A percentile compares a stretch with the other conserved stretches of the same genome.
Evolutionary conservation across 2,888 invertebrate genomes (phyloP).

Genomic region (Pammene aurita): DNA sequence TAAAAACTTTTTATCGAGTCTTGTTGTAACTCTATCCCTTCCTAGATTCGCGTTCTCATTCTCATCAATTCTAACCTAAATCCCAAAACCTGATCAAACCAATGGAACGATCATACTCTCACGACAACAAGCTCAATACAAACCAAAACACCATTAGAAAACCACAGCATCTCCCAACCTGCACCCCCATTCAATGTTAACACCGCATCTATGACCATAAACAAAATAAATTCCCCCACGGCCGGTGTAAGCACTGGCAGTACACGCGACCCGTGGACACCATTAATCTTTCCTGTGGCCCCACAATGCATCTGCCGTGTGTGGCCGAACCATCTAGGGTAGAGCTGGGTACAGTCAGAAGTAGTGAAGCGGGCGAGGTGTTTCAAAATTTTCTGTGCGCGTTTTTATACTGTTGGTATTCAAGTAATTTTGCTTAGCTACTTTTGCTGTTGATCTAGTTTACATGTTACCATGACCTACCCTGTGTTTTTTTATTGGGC

Average conservation of each 20-base stretch:
- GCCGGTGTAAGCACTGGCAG: slow-evolving; percentile 55
- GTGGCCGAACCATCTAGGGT: slow-evolving; percentile 52
- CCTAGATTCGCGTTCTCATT: too few relatives aligned
- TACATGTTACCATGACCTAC: too few relatives aligned
- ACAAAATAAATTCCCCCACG: slow-evolving; percentile 64
- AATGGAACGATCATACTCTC: too few relatives aligned
- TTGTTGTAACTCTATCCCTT: too few relatives aligned
- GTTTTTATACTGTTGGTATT: too few relatives aligned
- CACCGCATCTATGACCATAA: slow-evolving; percentile 56
- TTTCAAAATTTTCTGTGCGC: too few relatives aligned
- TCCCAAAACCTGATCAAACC: too few relatives aligned
- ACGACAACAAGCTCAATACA: too few relatives aligned
- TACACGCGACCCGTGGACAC: slow-evolving; percentile 53
- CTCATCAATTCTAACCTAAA: too few relatives aligned
- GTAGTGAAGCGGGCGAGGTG: too few relatives aligned
- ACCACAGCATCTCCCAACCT: slow-evolving; percentile 9
- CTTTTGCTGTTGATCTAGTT: too few relatives aligned
- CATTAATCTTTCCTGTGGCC: slow-evolving; percentile 64
- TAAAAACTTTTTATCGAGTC: too few relatives aligned
- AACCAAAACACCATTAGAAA: neutral
- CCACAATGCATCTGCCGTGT: slow-evolving; percentile 59
- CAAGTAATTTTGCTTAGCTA: neutral
- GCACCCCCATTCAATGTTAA: slow-evolving; percentile 35
- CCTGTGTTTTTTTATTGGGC: neutral
- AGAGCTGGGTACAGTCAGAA: neutral